Evolutionary conservation across 2,113 vertebrate genomes (phyloP).

Genomic region (Sphyrna mokarran): DNA sequence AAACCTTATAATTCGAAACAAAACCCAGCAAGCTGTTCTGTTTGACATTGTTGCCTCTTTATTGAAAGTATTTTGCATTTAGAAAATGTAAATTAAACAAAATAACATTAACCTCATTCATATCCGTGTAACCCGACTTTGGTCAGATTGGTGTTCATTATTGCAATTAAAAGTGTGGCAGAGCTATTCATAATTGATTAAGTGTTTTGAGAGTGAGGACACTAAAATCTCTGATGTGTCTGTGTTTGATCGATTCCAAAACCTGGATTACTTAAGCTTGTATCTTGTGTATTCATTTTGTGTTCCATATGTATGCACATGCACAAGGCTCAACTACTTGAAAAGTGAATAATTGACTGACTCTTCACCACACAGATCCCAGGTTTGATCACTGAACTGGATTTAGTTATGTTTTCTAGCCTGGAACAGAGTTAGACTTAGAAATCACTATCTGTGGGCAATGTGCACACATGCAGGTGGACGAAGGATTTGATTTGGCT

Average conservation of each 20-base stretch:
- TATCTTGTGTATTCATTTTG: background rate
- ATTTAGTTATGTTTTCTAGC: background rate
- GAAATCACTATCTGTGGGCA: background rate
- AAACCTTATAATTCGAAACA: no score
- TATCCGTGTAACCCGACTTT: background rate
- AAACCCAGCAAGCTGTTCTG: background rate
- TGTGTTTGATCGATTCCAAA: background rate
- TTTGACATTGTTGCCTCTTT: background rate
- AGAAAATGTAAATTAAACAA: background rate
- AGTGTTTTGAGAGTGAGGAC: background rate
- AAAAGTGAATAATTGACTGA: background rate
- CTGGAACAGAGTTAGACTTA: background rate
- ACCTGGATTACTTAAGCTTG: background rate
- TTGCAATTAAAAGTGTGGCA: background rate
- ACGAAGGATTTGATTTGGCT: no score
- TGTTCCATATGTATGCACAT: background rate
- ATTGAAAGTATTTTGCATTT: background rate
- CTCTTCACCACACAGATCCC: background rate
- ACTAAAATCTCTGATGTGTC: background rate
- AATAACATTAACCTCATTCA: background rate
- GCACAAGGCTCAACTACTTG: background rate
- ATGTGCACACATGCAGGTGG: background rate
- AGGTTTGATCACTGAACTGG: background rate
- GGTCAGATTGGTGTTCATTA: background rate
- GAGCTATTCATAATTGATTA: background rate